Evolutionary conservation across 2,113 vertebrate genomes (phyloP), one percentile per base, ranked within the genome.

Genomic region (Gambusia affinis): DNA sequence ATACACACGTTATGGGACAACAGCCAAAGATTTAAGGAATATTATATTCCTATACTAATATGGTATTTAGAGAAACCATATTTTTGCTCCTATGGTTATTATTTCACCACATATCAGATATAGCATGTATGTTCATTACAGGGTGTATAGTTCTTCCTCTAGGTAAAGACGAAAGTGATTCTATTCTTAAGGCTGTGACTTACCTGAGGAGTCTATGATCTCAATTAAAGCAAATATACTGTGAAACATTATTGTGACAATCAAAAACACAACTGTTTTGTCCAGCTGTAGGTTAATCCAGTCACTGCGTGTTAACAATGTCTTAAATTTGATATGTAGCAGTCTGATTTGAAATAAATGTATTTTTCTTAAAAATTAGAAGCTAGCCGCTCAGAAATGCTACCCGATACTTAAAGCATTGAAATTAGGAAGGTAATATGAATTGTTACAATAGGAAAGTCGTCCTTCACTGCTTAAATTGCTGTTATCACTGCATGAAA

Each of bases 401-500:
- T n/a, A 57, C 8, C 24, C 24, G 24, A 8, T n/a, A 11, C 22
- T 57, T 57, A 57, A 57, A 57, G 8, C 24, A 57, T 10, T 24
- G 17, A n/a, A 57, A n/a, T 10, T 57, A 8, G 7, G 24, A 0
- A 28, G 60, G 30, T 51, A 2, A 37, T 33, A 29, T 17, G 65
- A 30, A 44, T 27, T 35, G 22, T 35, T 4, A 14, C 1, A 19
- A 31, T 1, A 35, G 28, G 4, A 33, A 83, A 31, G 22, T 11
- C 12, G 17, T 5, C 15, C 4, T 14, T 31, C 19, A 65, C 8
- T 12, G 10, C 47, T 64, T 37, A 28, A 17, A 19, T 12, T 47
- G 2, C n/a, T 12, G 51, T 77, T 74, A 33, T 29, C 51, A 57
- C 71, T 72, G 28, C 74, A 75, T 78, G 35, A 4, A 1, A n/a